Base-by-base conservation (phyloP, 2,113 vertebrate species). In the Pelobates fuscus region DNA sequence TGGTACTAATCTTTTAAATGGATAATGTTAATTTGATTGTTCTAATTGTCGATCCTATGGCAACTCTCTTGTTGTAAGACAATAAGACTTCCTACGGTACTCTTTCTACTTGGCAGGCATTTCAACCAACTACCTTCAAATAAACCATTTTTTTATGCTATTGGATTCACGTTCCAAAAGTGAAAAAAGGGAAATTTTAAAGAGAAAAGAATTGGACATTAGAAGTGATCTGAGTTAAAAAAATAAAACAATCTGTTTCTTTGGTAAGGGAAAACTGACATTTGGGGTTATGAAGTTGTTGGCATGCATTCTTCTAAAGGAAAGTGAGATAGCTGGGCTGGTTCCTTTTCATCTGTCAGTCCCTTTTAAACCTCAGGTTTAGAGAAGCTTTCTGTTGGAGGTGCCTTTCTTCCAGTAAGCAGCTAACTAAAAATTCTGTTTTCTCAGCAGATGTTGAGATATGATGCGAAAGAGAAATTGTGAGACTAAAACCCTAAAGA, bases 381-480 rank as follows among this genome's bases (percentile, higher is more conserved):
- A 81, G 80, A 84, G 77, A 82, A 80, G 72, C 75, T 49, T 77
- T 72, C 64, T 82, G 25, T 78, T 71, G 81, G 52, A 71, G 84
- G 80, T 0, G 76, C 66, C 80, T 86, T 74, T 74, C 80, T 78
- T 77, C 79, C 81, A 84, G 82, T 87, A 82, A 83, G 84, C 70
- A 77, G 63, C 72, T 86, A 86, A 85, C 84, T 85, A 85, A 85
- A 88, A 85, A 89, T 85, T 83, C 84, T 78, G 82, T 85, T 88
- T 83, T 77, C 84, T 86, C 84, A 87, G 80, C 86, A 88, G 85
- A 88, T 88, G 85, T 90, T 88, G 88, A 90, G 83, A 87, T 84
- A 87, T 75, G 80, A 87, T 81, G 82, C 54, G 80, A 87, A 86
- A 88, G 83, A 89, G 81, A 81, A 85, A 85, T 82, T 87, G 86